These are phyloP conservation scores for Eolophus roseicapilla DNA, from an alignment of 2,113 vertebrate genomes.

Conservation along the genomic window DNA sequence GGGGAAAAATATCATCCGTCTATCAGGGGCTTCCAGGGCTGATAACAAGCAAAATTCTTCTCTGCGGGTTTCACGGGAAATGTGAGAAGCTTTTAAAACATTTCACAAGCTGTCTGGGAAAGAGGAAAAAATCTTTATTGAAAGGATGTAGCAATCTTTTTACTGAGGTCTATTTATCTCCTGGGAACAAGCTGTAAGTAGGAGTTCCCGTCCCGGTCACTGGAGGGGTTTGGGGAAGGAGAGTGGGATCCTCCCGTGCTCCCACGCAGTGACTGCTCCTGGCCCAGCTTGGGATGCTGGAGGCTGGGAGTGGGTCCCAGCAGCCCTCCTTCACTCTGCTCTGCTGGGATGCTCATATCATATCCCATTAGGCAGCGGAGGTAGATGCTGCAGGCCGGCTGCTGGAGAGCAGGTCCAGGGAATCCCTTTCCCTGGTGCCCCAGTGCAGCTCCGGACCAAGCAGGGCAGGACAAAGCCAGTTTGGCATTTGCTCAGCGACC, in stretches of 20 bases:
- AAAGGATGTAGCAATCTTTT: conserved; percentile 83
- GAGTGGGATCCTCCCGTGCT: background rate
- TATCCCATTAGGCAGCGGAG: fast-evolving
- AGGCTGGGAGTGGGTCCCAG: background rate
- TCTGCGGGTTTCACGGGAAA: conserved; percentile 80
- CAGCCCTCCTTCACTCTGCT: background rate
- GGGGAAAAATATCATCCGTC: conserved; percentile 76
- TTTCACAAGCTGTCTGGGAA: conserved; percentile 84
- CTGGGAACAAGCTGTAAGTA: conserved; percentile 73
- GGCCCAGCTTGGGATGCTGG: background rate
- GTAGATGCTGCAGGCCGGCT: background rate
- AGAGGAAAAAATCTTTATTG: conserved; percentile 82
- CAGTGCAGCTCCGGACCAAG: background rate
- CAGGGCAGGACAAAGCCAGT: background rate
- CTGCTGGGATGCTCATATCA: fast-evolving
- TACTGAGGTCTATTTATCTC: conserved; percentile 80
- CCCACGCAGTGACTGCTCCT: background rate
- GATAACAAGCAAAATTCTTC: conserved; percentile 83
- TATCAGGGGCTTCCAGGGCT: conserved; percentile 81
- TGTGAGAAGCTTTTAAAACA: conserved; percentile 83
- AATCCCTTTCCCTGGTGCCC: background rate
- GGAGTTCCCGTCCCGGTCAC: conserved; percentile 70
- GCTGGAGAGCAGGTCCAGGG: background rate
- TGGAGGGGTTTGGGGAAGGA: background rate
- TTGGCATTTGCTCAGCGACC: background rate